Evolutionary conservation across 2,797 vertebrate genomes (phyloP), one percentile per base, ranked within the genome.

Genomic region (Micrastur ruficollis): DNA sequence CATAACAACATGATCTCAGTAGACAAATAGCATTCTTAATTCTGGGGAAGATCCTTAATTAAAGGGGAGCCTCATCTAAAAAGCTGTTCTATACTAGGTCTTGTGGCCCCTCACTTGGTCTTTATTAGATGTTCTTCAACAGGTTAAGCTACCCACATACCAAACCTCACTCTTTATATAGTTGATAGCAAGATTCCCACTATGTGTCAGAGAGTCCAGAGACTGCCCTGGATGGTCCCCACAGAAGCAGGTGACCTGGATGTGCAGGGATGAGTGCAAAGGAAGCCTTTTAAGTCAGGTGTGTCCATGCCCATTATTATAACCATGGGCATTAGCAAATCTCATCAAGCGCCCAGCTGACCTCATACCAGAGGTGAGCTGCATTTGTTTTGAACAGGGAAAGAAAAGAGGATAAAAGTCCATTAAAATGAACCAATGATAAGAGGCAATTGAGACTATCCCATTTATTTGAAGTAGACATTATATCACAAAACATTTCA

Each of bases 401-500:
- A 97, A 92, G 67, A 71, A 93, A 84, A 97, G 93, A 94, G 94
- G 94, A 94, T 96, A 95, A 95, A 95, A 96, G 85, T 58, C 83
- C 86, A 97, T 94, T 95, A 94, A 81, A 92, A 92, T 47, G 49
- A 91, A 75, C 84, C 61, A 62, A 63, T 50, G 66, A 3, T 44
- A 91, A 89, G 62, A 80, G 90, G 81, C 86, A 90, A 89, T 55
- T 31, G 81, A 94, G 72, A 86, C 79, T 14, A 83, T 71, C 58
- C 49, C 74, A 72, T 93, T 91, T 89, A 89, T 93, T 66, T 89
- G 58, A 95, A 96, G 86, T 68, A 90, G 79, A 86, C 38, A 62
- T 47, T 63, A 25, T 40, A 88, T 47, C 86, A 80, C 84, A 92
- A 89, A 94, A 85, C 38, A 95, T 82, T 95, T 92, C 79, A 81